Percentiles rank a stretch among this genome's conserved stretches.
phyloP scores from a whole-genome alignment of 2,797 vertebrate species.

The Sebastes steindachneri region DNA sequence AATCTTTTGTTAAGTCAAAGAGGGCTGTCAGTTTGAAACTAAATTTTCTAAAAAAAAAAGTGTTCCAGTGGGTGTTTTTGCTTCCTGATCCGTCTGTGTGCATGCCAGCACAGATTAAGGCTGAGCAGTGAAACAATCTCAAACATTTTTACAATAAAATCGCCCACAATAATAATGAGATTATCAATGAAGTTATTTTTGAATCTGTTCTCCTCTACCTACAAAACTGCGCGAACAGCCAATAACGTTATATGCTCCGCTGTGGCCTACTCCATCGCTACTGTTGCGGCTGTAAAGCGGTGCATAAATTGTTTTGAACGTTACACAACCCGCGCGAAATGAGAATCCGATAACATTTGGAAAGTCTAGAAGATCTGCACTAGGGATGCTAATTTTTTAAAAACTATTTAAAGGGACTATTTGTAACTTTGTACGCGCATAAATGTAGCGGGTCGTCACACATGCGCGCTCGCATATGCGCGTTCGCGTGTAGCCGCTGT shows the following conservation, averaged over 20 bases:
- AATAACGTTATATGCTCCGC: background rate
- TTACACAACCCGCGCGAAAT: no score
- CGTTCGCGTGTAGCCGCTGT: no score
- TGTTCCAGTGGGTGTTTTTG: background rate
- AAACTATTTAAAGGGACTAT: no score
- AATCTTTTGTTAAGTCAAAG: slow-evolving; percentile 34
- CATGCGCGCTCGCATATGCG: no score
- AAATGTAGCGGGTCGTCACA: no score
- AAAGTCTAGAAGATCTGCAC: background rate
- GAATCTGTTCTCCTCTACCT: no score
- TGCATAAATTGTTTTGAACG: background rate
- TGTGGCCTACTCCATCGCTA: background rate
- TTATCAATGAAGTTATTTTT: no score
- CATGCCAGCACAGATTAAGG: background rate
- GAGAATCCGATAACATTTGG: background rate
- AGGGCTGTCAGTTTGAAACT: slow-evolving; percentile 36
- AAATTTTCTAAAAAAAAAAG: background rate
- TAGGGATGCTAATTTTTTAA: no score
- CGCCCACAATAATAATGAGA: background rate
- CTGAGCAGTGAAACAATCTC: background rate
- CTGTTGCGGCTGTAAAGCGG: background rate
- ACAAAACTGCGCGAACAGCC: no score
- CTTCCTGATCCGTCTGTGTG: background rate
- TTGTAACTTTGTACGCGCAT: no score
- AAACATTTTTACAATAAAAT: background rate